Percentiles rank a stretch among this genome's conserved stretches.
phyloP scores from a whole-genome alignment of 1,140 invertebrate species.

The Trichoplusia ni region DNA sequence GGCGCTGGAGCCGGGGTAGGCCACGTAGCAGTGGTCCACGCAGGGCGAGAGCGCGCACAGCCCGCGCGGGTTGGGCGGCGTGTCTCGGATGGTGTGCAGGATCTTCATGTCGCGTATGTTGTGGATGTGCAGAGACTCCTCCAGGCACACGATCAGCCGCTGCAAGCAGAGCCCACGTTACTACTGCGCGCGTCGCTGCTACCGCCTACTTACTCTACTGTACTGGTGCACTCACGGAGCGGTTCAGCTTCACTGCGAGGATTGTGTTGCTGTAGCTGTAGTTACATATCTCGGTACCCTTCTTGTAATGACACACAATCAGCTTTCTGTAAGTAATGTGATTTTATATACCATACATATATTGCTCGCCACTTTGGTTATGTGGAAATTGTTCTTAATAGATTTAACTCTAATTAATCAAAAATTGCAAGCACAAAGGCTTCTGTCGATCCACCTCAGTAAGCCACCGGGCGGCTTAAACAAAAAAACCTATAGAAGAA shows the following conservation, averaged over 20 bases:
- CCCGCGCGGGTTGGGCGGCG: conserved; percentile 96
- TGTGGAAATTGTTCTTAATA: too few species aligned
- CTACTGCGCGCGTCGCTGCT: neutral
- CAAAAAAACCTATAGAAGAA: too few species aligned
- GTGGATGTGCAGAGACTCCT: conserved; percentile 99
- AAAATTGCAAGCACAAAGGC: too few species aligned
- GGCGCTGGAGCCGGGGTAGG: conserved; percentile 97
- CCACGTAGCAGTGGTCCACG: conserved; percentile 95
- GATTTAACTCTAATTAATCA: too few species aligned
- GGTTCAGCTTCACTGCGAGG: conserved; percentile 97
- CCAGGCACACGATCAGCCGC: conserved; percentile 97
- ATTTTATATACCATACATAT: neutral
- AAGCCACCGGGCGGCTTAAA: too few species aligned
- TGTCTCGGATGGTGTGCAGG: conserved; percentile 98
- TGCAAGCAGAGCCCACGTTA: conserved; percentile 64
- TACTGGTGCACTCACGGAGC: conserved; percentile 94
- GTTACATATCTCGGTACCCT: conserved; percentile 99
- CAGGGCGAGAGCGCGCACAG: conserved; percentile 95
- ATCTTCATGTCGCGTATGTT: conserved; percentile 99
- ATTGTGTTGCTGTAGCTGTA: conserved; percentile 99
- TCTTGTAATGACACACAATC: conserved; percentile 97
- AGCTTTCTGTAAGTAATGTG: conserved; percentile 70
- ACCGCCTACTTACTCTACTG: too few species aligned
- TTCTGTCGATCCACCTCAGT: too few species aligned
- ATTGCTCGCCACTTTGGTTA: too few species aligned